phyloP scores from a whole-genome alignment of 2,797 vertebrate genomes.

The Falco biarmicus region DNA sequence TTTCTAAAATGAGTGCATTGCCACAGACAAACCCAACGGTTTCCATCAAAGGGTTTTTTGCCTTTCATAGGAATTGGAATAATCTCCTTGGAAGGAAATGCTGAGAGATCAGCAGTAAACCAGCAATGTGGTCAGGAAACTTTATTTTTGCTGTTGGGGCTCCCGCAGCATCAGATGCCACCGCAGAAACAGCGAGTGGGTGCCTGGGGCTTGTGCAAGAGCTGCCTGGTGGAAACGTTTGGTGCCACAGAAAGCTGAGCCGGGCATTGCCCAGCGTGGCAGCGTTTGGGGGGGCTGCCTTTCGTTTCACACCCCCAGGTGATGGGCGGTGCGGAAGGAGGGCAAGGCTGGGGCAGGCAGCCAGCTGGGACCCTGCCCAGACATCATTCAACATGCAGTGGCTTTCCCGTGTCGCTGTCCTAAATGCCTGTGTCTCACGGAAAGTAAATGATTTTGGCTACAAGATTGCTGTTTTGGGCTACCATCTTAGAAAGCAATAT shows the following conservation, averaged over 20 bases:
- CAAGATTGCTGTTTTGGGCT: neutral
- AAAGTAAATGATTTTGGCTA: neutral
- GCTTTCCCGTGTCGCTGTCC: neutral
- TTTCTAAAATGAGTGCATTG: neutral
- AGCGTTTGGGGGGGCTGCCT: neutral
- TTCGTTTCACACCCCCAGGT: neutral
- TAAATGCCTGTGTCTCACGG: neutral
- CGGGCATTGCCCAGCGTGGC: neutral
- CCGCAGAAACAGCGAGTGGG: neutral
- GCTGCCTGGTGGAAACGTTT: neutral
- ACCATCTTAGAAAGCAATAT: neutral
- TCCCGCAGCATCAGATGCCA: neutral
- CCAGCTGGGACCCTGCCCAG: neutral
- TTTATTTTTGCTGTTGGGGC: neutral
- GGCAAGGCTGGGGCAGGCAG: too few species aligned
- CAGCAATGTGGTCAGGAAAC: neutral
- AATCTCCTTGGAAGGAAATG: neutral
- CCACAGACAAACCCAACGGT: neutral
- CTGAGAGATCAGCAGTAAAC: neutral
- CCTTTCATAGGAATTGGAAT: neutral
- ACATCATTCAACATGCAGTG: rapidly evolving
- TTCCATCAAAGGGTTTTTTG: neutral
- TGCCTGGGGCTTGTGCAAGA: rapidly evolving
- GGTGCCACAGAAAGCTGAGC: neutral
- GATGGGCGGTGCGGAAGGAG: rapidly evolving